These are phyloP conservation scores for Heterohyrax brucei DNA, from an alignment of 2,797 vertebrate species.

Conservation along the genomic window DNA sequence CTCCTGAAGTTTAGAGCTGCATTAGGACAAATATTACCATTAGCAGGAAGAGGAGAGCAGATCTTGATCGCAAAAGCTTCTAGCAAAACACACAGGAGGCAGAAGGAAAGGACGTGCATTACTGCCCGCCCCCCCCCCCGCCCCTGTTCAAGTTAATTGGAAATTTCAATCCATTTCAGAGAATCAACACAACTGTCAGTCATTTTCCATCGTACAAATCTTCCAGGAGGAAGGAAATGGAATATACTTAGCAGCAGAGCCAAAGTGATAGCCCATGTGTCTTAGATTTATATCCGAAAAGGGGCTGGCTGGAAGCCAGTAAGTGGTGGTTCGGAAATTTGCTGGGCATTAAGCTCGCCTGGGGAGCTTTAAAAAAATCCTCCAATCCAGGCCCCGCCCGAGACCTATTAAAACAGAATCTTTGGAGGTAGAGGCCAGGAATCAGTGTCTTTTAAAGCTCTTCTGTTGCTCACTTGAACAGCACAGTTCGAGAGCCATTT, in stretches of 20 bases:
- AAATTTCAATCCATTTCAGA: conserved; percentile 79
- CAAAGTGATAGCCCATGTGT: conserved; percentile 14
- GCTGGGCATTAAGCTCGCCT: conserved; percentile 40
- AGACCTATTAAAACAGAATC: conserved; percentile 26
- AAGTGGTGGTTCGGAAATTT: conserved; percentile 30
- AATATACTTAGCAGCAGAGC: conserved; percentile 38
- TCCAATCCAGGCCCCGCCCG: neutral
- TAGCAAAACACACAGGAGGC: conserved; percentile 32
- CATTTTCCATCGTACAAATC: conserved; percentile 58
- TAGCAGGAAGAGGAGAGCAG: conserved; percentile 73
- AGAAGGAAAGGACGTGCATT: conserved; percentile 71
- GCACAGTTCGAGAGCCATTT: conserved; percentile 21
- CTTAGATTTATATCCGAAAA: conserved; percentile 16
- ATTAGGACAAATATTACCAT: conserved; percentile 60
- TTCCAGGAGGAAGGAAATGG: conserved; percentile 67
- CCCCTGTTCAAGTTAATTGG: conserved; percentile 68
- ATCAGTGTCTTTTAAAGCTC: neutral
- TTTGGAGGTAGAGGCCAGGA: neutral
- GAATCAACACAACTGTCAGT: conserved; percentile 72
- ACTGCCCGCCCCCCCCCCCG: conserved; percentile 9
- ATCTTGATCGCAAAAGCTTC: conserved; percentile 67
- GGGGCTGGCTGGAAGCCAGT: conserved; percentile 36
- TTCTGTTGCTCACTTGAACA: conserved; percentile 21
- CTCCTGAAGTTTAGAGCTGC: conserved; percentile 74
- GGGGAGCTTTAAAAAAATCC: neutral